These are phyloP conservation scores for Batillaria attramentaria DNA, from an alignment of 1,140 invertebrate species.

Conservation along the genomic window DNA sequence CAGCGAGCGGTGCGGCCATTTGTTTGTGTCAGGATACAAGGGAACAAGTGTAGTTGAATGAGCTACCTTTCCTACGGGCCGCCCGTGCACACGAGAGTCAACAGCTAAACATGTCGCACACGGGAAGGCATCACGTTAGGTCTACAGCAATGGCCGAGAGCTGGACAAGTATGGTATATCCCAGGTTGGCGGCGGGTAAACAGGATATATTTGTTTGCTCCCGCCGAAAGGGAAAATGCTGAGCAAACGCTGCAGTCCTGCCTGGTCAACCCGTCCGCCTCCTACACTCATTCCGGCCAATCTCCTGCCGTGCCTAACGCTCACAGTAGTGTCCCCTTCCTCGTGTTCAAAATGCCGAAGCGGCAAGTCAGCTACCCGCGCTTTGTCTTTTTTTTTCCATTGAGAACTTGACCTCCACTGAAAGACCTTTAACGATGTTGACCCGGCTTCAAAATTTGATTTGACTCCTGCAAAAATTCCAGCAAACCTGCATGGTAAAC, in stretches of 20 bases:
- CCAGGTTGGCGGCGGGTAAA: constrained; percentile 26
- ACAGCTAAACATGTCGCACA: constrained; percentile 22
- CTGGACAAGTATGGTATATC: constrained; percentile 39
- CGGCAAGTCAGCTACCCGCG: too few species aligned
- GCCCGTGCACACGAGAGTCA: constrained; percentile 17
- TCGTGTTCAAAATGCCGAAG: too few species aligned
- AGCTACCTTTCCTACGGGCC: background rate
- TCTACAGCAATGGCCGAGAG: constrained; percentile 19
- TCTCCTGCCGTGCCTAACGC: too few species aligned
- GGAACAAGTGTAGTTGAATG: constrained; percentile 22
- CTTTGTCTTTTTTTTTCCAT: too few species aligned
- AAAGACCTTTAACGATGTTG: too few species aligned
- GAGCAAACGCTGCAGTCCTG: constrained; percentile 17
- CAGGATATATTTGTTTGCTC: constrained; percentile 42
- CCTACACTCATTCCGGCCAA: too few species aligned
- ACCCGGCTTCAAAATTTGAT: too few species aligned
- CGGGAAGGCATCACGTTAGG: background rate
- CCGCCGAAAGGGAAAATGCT: constrained; percentile 31
- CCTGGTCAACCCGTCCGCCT: constrained; percentile 1
- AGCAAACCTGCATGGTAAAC: too few species aligned
- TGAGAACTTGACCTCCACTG: too few species aligned
- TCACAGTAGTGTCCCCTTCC: too few species aligned
- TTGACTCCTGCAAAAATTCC: too few species aligned
- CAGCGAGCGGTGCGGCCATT: background rate
- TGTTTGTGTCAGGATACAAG: constrained; percentile 16